A percentile compares a stretch with the other conserved stretches of the same genome.
Evolutionary conservation across 2,888 invertebrate species (phyloP).

Genomic region (Spodoptera picta): DNA sequence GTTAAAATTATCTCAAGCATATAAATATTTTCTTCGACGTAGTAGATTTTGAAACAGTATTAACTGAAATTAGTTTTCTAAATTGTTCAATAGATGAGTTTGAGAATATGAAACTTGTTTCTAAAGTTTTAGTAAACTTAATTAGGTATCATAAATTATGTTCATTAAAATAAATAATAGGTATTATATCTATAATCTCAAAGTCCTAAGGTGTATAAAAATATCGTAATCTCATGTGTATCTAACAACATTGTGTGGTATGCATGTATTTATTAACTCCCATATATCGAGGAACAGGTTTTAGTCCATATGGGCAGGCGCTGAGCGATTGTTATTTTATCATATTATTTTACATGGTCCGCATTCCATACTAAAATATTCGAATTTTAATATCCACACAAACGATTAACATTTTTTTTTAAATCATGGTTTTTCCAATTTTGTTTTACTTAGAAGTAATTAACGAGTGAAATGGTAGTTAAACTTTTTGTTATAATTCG

Average conservation of each 20-base stretch:
- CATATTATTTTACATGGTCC: slow-evolving; percentile 76
- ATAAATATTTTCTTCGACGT: no score
- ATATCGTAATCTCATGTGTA: slow-evolving; percentile 50
- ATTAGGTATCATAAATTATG: no score
- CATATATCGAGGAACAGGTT: slow-evolving; percentile 72
- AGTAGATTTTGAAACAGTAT: no score
- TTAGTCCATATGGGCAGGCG: slow-evolving; percentile 75
- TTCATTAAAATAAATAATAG: no score
- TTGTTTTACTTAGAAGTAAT: slow-evolving; percentile 33
- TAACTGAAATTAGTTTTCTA: no score
- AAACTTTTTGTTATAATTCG: slow-evolving; percentile 9
- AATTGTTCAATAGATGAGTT: no score
- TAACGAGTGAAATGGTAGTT: slow-evolving; percentile 38
- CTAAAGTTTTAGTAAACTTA: no score
- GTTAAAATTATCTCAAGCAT: no score
- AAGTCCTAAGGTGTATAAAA: not conserved
- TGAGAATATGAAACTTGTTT: no score
- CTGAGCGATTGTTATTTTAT: slow-evolving; percentile 78
- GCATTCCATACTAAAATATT: slow-evolving; percentile 72
- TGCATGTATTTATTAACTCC: slow-evolving; percentile 63
- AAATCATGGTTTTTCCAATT: slow-evolving; percentile 57
- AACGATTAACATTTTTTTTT: slow-evolving; percentile 54
- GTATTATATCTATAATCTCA: no score
- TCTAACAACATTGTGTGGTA: slow-evolving; percentile 46
- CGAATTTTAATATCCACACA: slow-evolving; percentile 47